phyloP scores from a whole-genome alignment of 2,113 vertebrate species.

The Glaucomys volans region DNA sequence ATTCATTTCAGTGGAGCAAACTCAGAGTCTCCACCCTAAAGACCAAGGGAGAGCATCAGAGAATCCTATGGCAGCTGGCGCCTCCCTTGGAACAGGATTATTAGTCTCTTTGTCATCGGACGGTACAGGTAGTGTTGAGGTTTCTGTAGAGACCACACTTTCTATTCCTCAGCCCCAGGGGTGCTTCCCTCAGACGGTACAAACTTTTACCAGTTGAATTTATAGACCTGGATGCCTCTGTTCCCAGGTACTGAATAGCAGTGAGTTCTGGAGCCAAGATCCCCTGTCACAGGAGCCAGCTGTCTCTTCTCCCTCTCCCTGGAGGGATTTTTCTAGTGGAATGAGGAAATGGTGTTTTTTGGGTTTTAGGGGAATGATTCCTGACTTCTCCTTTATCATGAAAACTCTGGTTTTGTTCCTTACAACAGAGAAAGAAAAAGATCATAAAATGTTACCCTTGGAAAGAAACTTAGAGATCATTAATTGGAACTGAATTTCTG shows the following conservation, averaged over 20 bases:
- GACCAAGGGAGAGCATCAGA: not conserved
- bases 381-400: not conserved
- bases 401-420: not conserved
- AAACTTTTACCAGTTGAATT: not conserved
- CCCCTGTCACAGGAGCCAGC: not conserved
- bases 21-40: not conserved
- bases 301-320: no score
- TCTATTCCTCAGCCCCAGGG: not conserved
- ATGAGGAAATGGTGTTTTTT: not conserved
- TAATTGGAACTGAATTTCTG: not conserved
- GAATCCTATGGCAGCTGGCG: not conserved
- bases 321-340: not conserved
- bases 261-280: not conserved
- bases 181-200: not conserved
- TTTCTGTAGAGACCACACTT: not conserved
- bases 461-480: not conserved
- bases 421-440: not conserved
- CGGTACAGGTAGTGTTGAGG: not conserved
- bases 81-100: not conserved
- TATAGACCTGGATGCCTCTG: not conserved
- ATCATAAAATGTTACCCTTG: not conserved
- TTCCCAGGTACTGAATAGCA: no score
- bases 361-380: not conserved
- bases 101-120: not conserved
- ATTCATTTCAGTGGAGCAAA: not conserved